Conservation (phyloP, 2,797 vertebrate genomes). For the Nyctibius grandis region DNA sequence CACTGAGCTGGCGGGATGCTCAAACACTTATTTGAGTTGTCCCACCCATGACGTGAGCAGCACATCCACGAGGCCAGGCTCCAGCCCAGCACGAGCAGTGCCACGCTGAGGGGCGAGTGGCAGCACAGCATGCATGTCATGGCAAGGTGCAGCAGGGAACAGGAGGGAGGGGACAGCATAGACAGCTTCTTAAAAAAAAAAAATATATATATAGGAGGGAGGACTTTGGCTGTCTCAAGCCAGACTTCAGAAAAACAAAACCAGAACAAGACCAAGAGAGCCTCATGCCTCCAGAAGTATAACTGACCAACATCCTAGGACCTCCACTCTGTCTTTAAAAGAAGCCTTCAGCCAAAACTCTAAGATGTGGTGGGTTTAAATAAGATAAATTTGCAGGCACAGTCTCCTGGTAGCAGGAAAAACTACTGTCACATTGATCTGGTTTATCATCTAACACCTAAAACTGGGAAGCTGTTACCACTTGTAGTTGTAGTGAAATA, state of each 20-base stretch:
- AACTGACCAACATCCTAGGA: background rate
- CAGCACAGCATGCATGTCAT: background rate
- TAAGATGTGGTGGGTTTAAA: background rate
- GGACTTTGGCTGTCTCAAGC: background rate
- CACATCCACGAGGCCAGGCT: background rate
- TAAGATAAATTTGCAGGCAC: background rate
- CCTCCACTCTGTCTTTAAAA: background rate
- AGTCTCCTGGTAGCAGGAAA: background rate
- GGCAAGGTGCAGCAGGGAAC: background rate
- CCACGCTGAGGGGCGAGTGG: rapidly evolving
- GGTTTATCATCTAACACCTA: background rate
- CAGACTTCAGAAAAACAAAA: background rate
- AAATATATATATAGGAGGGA: background rate
- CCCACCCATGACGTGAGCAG: rapidly evolving
- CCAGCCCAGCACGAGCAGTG: background rate
- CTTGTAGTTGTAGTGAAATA: background rate
- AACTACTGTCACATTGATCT: background rate
- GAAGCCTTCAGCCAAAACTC: background rate
- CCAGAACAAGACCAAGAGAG: background rate
- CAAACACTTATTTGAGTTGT: background rate
- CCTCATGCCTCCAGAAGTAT: rapidly evolving
- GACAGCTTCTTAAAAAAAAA: background rate
- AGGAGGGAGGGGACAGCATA: background rate
- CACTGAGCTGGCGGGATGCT: background rate
- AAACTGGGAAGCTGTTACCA: background rate